These are phyloP conservation scores for Hemithea aestivaria DNA, from an alignment of 2,888 invertebrate genomes.

Conservation along the genomic window DNA sequence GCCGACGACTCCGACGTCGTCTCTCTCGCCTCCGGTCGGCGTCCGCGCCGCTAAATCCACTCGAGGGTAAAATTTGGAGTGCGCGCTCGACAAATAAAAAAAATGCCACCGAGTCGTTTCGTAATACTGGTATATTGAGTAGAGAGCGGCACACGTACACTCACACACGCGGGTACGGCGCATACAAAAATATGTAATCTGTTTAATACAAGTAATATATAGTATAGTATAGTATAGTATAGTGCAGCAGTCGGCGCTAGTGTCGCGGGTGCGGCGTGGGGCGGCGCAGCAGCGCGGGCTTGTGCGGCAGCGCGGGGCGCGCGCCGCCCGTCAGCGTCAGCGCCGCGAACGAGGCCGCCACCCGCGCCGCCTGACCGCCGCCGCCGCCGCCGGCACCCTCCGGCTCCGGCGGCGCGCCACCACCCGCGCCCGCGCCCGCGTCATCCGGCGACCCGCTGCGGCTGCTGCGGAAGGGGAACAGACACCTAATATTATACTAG, in stretches of 20 bases:
- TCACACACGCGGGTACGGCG: conserved; percentile 1
- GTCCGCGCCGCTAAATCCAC: too few species aligned
- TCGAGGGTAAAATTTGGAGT: too few species aligned
- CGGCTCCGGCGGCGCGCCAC: conserved; percentile 24
- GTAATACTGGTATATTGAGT: conserved; percentile 61
- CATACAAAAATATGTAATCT: too few species aligned
- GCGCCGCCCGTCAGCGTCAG: conserved; percentile 81
- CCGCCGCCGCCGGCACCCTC: conserved; percentile 13
- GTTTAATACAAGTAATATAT: too few species aligned
- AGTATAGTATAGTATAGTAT: too few species aligned
- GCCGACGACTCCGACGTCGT: too few species aligned
- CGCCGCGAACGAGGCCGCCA: conserved; percentile 82
- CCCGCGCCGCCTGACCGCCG: conserved; percentile 73
- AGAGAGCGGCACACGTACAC: conserved; percentile 24
- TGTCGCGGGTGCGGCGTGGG: conserved; percentile 58
- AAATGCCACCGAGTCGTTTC: conserved; percentile 10
- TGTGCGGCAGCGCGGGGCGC: conserved; percentile 87
- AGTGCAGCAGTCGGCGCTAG: too few species aligned
- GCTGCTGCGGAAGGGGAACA: too few species aligned
- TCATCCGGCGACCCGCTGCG: too few species aligned
- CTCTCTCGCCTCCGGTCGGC: too few species aligned
- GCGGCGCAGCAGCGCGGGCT: conserved; percentile 85
- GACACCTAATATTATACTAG: too few species aligned
- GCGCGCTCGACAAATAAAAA: too few species aligned
- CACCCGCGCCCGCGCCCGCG: background rate